A percentile compares a stretch with the other conserved stretches of the same genome.
These are phyloP conservation scores for Notoglanidium macrostoma DNA, from an alignment of 2,797 vertebrate genomes.

Conservation along the genomic window DNA sequence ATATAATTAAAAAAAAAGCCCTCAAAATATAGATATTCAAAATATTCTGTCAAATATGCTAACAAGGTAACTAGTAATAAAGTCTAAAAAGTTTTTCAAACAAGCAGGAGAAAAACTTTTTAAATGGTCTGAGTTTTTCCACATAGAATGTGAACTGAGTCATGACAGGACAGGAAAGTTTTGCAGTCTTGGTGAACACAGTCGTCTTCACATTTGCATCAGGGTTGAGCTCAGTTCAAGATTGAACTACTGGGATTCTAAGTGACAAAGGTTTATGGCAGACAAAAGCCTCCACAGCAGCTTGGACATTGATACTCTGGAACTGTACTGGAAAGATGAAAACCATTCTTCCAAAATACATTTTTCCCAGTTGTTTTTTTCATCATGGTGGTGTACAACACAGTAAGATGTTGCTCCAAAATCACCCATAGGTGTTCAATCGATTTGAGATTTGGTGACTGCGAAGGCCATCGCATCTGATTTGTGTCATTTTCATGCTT, in stretches of 20 bases:
- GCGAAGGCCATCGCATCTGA: neutral
- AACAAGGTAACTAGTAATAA: neutral
- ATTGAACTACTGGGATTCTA: neutral
- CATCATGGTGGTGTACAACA: neutral
- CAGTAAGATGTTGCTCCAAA: neutral
- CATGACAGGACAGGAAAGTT: neutral
- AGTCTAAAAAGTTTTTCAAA: neutral
- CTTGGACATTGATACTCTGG: no score
- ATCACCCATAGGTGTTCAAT: neutral
- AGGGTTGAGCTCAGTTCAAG: neutral
- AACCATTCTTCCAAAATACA: neutral
- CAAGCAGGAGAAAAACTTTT: neutral
- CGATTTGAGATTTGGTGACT: neutral
- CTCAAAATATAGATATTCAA: no score
- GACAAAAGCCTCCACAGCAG: neutral
- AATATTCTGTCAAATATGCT: neutral
- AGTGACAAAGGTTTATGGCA: neutral
- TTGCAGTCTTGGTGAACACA: neutral
- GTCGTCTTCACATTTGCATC: conserved; percentile 6
- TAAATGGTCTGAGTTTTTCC: neutral
- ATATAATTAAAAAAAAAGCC: neutral
- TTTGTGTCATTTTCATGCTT: neutral
- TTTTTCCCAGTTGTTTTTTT: neutral
- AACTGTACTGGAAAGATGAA: neutral
- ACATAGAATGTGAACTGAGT: neutral